A percentile compares a stretch with the other conserved stretches of the same genome.
Conservation (phyloP, 2,113 vertebrate species). For the Pipra filicauda region DNA sequence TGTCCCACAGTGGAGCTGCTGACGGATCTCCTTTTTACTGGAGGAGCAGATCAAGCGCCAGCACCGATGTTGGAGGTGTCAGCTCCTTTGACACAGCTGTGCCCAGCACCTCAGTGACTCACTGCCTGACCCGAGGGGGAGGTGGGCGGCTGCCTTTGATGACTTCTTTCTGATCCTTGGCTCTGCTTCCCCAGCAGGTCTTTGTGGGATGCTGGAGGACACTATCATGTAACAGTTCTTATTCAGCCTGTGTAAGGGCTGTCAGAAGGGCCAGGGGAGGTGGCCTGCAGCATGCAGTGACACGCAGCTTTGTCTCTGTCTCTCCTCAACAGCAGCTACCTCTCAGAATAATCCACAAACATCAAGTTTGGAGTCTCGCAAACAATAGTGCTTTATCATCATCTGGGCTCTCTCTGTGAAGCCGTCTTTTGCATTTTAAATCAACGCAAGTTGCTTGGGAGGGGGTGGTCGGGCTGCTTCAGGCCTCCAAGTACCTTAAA, state of each 20-base stretch:
- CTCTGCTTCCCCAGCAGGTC: background rate
- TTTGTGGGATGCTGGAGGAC: slow-evolving; percentile 29
- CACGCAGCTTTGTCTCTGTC: slow-evolving; percentile 55
- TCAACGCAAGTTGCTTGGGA: slow-evolving; percentile 7
- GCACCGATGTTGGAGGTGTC: background rate
- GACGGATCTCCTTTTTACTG: background rate
- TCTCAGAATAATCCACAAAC: slow-evolving; percentile 20
- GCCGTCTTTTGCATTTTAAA: slow-evolving; percentile 43
- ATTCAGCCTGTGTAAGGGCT: slow-evolving; percentile 28
- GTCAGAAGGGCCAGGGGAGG: slow-evolving; percentile 41
- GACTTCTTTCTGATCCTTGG: slow-evolving; percentile 26
- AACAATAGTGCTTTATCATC: slow-evolving; percentile 57
- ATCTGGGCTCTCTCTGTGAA: slow-evolving; percentile 45
- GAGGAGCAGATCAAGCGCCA: background rate
- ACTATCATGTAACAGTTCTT: slow-evolving; percentile 25
- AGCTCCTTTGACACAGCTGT: slow-evolving; percentile 51
- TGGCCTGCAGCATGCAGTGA: slow-evolving; percentile 24
- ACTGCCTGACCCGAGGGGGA: slow-evolving; percentile 33
- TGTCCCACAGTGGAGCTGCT: background rate
- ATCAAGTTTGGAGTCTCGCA: slow-evolving; percentile 12
- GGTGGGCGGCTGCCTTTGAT: background rate
- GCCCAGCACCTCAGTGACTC: background rate
- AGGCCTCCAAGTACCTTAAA: slow-evolving; percentile 29
- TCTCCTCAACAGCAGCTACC: slow-evolving; percentile 6
- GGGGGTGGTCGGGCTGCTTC: background rate